These are phyloP conservation scores for Menura novaehollandiae DNA, from an alignment of 2,113 vertebrate genomes.

Conservation along the genomic window DNA sequence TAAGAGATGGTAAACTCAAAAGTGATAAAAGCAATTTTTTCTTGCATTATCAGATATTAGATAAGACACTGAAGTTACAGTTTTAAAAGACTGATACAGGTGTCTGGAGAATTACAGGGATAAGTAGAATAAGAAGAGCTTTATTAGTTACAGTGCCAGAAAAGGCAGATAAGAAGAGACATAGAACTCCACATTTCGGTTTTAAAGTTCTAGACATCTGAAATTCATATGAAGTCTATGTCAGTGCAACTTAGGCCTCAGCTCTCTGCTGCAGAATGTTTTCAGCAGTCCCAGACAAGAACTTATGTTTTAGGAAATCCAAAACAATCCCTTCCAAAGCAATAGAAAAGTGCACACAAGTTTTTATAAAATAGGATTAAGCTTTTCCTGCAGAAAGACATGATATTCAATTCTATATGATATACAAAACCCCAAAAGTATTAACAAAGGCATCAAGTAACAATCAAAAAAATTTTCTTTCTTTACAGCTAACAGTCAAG, in stretches of 20 bases:
- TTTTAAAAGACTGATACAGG: neutral
- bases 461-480: neutral
- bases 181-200: neutral
- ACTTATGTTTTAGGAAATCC: neutral
- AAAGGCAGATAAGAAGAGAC: neutral
- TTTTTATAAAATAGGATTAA: neutral
- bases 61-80: neutral
- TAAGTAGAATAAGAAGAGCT: neutral
- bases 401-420: neutral
- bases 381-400: neutral
- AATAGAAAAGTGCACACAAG: neutral
- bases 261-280: neutral
- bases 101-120: neutral
- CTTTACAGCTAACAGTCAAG: neutral
- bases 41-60: neutral
- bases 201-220: neutral
- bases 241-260: neutral
- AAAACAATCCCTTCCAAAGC: neutral
- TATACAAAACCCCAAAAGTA: neutral
- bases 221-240: neutral
- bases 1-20: neutral
- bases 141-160: neutral
- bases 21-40: neutral
- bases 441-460: neutral
- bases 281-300: neutral